A percentile compares a stretch with the other conserved stretches of the same genome.
These are phyloP conservation scores for Adelognathus sp. DNA, from an alignment of 2,888 invertebrate species.

Conservation along the genomic window DNA sequence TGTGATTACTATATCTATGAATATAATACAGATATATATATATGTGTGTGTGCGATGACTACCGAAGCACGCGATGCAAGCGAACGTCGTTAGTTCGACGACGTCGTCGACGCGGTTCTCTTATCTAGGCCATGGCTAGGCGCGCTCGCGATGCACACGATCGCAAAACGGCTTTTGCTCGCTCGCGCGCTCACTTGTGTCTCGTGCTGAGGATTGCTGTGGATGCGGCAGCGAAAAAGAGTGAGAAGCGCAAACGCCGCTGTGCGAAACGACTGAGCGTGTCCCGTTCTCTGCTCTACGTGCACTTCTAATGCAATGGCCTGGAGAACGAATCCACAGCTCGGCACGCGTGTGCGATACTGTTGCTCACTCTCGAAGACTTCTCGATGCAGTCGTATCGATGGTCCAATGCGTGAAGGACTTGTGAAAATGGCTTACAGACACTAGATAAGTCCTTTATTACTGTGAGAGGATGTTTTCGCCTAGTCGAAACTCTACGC, in stretches of 20 bases:
- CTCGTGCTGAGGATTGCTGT: too few species aligned
- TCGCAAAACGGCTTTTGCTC: conserved; percentile 54
- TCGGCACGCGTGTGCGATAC: background rate
- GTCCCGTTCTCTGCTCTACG: background rate
- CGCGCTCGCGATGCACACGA: conserved; percentile 70
- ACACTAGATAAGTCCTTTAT: too few species aligned
- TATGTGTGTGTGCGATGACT: conserved; percentile 49
- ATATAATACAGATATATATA: conserved; percentile 4
- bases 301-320: conserved; percentile 3
- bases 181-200: conserved; percentile 47
- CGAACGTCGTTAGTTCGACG: conserved; percentile 51
- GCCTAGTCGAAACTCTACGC: conserved; percentile 45
- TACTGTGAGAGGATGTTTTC: too few species aligned
- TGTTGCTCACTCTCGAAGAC: background rate
- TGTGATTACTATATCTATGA: background rate
- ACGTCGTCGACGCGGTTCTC: conserved; percentile 33
- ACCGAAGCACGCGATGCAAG: conserved; percentile 51
- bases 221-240: too few species aligned
- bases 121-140: conserved; percentile 81
- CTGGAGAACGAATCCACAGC: conserved; percentile 12
- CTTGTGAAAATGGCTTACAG: too few species aligned
- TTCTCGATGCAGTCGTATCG: conserved; percentile 1
- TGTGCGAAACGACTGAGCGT: conserved; percentile 1
- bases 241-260: background rate
- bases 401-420: too few species aligned